Evolutionary conservation across 2,113 vertebrate genomes (phyloP), one percentile per base, ranked within the genome.

Genomic region (Picathartes gymnocephalus): DNA sequence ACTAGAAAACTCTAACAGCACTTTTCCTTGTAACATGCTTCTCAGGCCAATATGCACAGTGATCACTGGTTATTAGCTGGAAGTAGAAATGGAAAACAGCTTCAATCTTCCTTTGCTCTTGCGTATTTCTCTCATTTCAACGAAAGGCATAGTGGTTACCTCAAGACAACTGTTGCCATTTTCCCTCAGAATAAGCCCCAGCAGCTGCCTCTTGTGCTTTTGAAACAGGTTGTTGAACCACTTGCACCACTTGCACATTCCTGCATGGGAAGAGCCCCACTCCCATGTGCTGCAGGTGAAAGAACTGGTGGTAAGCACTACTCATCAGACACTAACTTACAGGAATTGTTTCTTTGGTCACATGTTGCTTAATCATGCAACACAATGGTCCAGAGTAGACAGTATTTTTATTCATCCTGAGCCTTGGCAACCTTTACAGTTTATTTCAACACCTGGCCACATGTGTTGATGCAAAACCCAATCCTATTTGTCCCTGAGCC

Each of bases 401-500:
- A 70, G 15, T 30, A 14, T 19, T 81, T 18, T 80, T 33, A 40
- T 60, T 90, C 42, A 57, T 81, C 73, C 62, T 72, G 80, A 91
- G 64, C 40, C 40, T n/a, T 4, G 33, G 33, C 7, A 80, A 73
- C 19, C 27, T 30, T 83, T 42, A 22, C 42, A 35, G 28, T 35
- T 81, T 84, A 64, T 50, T 78, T 82, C 65, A 84, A 76, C 24
- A 61, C 24, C 31, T 65, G 69, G 60, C 60, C 48, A 45, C 9
- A 6, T 5, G 5, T 21, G 33, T 30, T 58, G 76, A 88, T 86
- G 68, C 45, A 90, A 74, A 69, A 27, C 37, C 28, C 48, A 30
- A 20, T 37, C 73, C 30, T 71, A 14, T 69, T 66, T 78, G 65
- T 93, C 92, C 86, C 95, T 94, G 93, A 95, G 91, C 39, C 8